Base-by-base conservation (phyloP, 2,113 vertebrate genomes). In the Cynocephalus volans region DNA sequence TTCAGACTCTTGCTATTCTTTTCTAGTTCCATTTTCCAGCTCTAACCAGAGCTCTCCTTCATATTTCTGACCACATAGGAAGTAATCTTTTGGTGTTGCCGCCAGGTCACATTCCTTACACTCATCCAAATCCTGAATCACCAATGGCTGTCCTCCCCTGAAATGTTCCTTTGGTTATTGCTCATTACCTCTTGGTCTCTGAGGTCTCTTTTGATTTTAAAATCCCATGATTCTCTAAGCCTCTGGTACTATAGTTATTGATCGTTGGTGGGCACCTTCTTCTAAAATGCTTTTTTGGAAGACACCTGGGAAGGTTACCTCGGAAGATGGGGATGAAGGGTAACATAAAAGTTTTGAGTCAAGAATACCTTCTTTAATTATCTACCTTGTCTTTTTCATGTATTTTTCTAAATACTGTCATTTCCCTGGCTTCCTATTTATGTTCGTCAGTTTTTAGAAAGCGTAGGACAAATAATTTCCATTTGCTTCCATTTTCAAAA, bases 401-500 rank as follows among this genome's bases (percentile, higher is more conserved):
- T n/a, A 70, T 70, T 80, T 12, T 50, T 60, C 15, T 92, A 70
- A 73, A 52, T 89, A 93, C 50, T 65, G 67, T 75, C 21, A 77
- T n/a, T 58, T 93, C n/a, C 33, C 24, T 45, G 70, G 56, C 54
- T 87, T 96, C 31, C 60, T 88, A 21, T 80, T 96, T 58, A 36
- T 64, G 14, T 75, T 94, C 15, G 58, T 33, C 6, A 69, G 31
- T 79, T 84, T 96, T 93, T 85, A 67, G 85, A 85, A 86, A 85
- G 90, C 4, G 2, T 17, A 81, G 21, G 41, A 41, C 45, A 90
- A 82, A 73, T 69, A 82, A 73, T 69, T 82, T 84, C 19, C 64
- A 45, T 88, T 85, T 62, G 85, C 64, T 95, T 89, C 65, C n/a
- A 60, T 87, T 95, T 93, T 90, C 52, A 84, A 65, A 97, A 93